Percentiles rank a stretch among this genome's conserved stretches.
phyloP scores from a whole-genome alignment of 2,888 invertebrate genomes.

The Leptinotarsa juncta region DNA sequence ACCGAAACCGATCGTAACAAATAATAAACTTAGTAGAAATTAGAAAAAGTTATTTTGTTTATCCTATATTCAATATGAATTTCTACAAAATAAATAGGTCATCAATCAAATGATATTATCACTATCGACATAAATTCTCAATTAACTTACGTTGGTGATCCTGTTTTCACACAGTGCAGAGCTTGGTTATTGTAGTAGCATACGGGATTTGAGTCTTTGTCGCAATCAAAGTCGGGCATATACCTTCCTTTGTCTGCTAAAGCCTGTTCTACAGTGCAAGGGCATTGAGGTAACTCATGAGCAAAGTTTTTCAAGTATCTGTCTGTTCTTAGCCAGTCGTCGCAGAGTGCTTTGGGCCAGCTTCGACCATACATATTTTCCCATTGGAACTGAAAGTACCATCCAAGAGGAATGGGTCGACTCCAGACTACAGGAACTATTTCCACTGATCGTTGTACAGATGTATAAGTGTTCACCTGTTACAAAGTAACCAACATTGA shows the following conservation, averaged over 20 bases:
- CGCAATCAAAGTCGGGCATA: slow-evolving; percentile 90
- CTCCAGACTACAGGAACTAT: slow-evolving; percentile 81
- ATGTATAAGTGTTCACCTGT: slow-evolving; percentile 43
- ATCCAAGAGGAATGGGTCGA: slow-evolving; percentile 89
- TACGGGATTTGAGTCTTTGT: slow-evolving; percentile 89
- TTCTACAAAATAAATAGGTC: too few species aligned
- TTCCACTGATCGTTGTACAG: slow-evolving; percentile 39
- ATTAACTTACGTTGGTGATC: slow-evolving; percentile 83
- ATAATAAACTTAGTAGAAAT: too few species aligned
- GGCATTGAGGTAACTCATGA: slow-evolving; percentile 86
- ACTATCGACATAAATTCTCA: too few species aligned
- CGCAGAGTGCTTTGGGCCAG: slow-evolving; percentile 89
- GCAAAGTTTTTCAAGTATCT: slow-evolving; percentile 87
- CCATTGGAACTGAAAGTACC: slow-evolving; percentile 95
- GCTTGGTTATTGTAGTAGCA: slow-evolving; percentile 92
- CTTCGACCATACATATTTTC: slow-evolving; percentile 79
- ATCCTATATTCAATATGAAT: too few species aligned
- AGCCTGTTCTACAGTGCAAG: slow-evolving; percentile 92
- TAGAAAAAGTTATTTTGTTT: too few species aligned
- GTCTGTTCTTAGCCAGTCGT: slow-evolving; percentile 90
- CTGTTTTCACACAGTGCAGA: slow-evolving; percentile 92
- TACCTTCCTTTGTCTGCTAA: slow-evolving; percentile 91
- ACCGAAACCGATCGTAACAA: too few species aligned
- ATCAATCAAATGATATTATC: too few species aligned
- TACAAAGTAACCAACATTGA: background rate